Percentiles rank a stretch among this genome's conserved stretches.
phyloP scores from a whole-genome alignment of 2,888 invertebrate genomes.

The Spisula solida region DNA sequence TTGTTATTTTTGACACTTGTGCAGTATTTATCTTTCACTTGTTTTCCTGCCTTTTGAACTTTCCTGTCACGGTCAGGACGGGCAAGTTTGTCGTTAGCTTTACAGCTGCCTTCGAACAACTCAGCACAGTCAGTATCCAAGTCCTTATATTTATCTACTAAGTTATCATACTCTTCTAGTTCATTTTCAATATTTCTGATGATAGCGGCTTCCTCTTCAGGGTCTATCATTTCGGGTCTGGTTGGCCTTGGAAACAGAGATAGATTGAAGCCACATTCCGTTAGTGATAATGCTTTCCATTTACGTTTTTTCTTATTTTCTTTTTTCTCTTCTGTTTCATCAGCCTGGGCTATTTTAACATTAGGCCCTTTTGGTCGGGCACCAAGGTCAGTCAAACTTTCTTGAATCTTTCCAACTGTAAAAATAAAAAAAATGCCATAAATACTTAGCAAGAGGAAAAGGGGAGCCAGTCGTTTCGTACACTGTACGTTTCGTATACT shows the following conservation, averaged over 20 bases:
- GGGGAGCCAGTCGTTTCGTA: too few species aligned
- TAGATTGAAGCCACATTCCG: slow-evolving; percentile 77
- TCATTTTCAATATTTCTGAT: slow-evolving; percentile 58
- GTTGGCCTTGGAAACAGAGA: slow-evolving; percentile 77
- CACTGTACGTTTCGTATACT: too few species aligned
- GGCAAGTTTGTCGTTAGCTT: slow-evolving; percentile 65
- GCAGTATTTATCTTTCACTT: slow-evolving; percentile 83
- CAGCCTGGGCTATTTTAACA: not conserved
- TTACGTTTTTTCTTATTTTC: slow-evolving; percentile 74
- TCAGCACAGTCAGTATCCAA: slow-evolving; percentile 56
- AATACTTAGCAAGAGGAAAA: too few species aligned
- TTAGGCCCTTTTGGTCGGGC: slow-evolving; percentile 19
- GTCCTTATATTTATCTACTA: slow-evolving; percentile 66
- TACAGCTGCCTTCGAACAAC: slow-evolving; percentile 63
- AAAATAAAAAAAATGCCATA: not conserved
- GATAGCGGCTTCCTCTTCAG: slow-evolving; percentile 65
- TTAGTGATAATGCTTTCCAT: slow-evolving; percentile 73
- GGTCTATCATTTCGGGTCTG: slow-evolving; percentile 52
- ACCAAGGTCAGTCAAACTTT: not conserved
- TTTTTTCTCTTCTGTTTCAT: not conserved
- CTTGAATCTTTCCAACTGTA: not conserved
- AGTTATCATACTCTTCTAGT: slow-evolving; percentile 58
- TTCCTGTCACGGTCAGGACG: slow-evolving; percentile 75
- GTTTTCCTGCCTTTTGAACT: slow-evolving; percentile 79
- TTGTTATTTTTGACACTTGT: slow-evolving; percentile 77